phyloP scores from a whole-genome alignment of 2,888 invertebrate species.

The Penaeus monodon region DNA sequence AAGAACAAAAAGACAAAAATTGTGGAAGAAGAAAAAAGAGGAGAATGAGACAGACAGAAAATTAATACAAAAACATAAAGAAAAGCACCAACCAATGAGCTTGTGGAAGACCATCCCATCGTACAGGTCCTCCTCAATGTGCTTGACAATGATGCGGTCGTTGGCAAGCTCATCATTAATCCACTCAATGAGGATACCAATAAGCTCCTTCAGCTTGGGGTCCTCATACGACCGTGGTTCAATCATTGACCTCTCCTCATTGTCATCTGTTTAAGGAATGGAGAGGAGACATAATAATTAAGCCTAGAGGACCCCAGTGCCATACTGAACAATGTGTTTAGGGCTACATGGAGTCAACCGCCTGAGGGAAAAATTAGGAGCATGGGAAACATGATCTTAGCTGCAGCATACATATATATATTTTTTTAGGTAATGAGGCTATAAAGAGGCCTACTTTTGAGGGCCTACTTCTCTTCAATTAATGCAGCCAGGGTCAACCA shows the following conservation, averaged over 20 bases:
- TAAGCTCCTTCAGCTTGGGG: conserved; percentile 85
- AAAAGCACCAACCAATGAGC: conserved; percentile 68
- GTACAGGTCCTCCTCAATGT: conserved; percentile 74
- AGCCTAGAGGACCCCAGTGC: background rate
- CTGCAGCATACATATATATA: too few relatives aligned
- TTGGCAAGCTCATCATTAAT: conserved; percentile 97
- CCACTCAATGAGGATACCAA: conserved; percentile 93
- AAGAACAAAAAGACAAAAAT: background rate
- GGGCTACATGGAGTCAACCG: too few relatives aligned
- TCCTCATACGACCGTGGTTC: conserved; percentile 90
- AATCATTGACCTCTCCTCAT: conserved; percentile 96
- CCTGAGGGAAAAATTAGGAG: too few relatives aligned
- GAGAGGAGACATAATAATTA: background rate
- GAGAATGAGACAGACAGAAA: too few relatives aligned
- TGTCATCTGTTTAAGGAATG: conserved; percentile 81
- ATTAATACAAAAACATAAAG: too few relatives aligned
- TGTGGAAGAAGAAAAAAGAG: background rate
- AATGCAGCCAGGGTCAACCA: too few relatives aligned
- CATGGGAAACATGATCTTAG: too few relatives aligned
- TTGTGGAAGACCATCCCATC: conserved; percentile 75
- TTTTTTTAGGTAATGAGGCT: too few relatives aligned
- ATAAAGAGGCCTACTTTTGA: too few relatives aligned
- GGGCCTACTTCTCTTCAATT: too few relatives aligned
- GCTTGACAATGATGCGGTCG: conserved; percentile 95
- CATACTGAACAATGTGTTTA: too few relatives aligned